Evolutionary conservation across 23 tunicate genomes (phyloP).

Genomic region (Botrylloides violaceus): DNA sequence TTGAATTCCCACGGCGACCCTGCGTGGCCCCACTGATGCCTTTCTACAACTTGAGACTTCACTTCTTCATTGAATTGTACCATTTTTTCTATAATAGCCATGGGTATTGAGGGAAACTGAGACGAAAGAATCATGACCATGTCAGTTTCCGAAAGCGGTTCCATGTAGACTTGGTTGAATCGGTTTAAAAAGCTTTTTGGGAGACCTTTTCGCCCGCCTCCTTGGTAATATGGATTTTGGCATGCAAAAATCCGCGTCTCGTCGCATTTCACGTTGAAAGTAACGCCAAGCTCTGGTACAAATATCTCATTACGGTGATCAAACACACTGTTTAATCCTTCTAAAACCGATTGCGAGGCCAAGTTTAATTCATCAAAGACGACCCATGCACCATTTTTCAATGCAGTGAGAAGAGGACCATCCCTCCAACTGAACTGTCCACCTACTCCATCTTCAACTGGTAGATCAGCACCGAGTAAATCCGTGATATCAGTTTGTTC

Average conservation of each 20-base stretch:
- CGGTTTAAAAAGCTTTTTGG: constrained; percentile 85
- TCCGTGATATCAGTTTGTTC: constrained; percentile 99
- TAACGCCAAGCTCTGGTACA: constrained; percentile 68
- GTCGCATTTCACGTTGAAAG: constrained; percentile 45
- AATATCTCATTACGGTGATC: constrained; percentile 89
- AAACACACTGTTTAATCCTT: constrained; percentile 91
- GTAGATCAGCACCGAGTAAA: constrained; percentile 89
- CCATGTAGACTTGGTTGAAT: constrained; percentile 86
- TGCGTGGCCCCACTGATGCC: constrained; percentile 53
- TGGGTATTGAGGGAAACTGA: constrained; percentile 29
- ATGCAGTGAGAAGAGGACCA: constrained; percentile 80
- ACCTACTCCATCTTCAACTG: constrained; percentile 80
- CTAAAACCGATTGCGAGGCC: constrained; percentile 93
- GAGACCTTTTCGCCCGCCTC: constrained; percentile 94
- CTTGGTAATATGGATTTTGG: constrained; percentile 94
- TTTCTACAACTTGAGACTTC: constrained; percentile 16
- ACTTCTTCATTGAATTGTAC: constrained; percentile 53
- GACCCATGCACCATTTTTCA: constrained; percentile 91
- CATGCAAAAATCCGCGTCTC: constrained; percentile 89
- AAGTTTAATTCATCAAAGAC: constrained; percentile 94
- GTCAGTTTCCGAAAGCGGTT: constrained; percentile 33
- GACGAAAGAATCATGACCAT: constrained; percentile 38
- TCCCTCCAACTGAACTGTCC: constrained; percentile 97
- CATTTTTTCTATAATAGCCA: constrained; percentile 34
- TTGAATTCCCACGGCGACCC: constrained; percentile 96